Evolutionary conservation across 2,888 invertebrate species (phyloP), one percentile per base, ranked within the genome.

Genomic region (Pachymerium ferrugineum): DNA sequence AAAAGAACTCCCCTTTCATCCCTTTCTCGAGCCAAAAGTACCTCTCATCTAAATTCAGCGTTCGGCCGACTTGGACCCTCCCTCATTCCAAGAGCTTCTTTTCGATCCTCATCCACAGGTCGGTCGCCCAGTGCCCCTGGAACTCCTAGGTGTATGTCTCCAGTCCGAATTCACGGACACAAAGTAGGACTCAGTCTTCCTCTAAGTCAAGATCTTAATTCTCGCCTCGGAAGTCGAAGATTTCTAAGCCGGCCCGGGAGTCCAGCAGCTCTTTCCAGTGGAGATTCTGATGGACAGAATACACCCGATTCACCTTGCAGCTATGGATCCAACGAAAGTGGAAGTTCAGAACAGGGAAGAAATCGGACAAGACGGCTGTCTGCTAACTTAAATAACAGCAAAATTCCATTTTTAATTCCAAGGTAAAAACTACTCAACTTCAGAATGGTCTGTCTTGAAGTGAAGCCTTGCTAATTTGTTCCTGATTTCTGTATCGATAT

Each of bases 231-330:
- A 35, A 47, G 47, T 28, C 22, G 72, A n/a, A 73, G 30, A 33
- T 73, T 73, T 68, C 31, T 33, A 3, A 73, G 73, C 31, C 73
- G 68, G 12, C 73, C 73, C n/a, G 68, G 67, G 31, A 73, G 73
- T 68, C 73, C 73, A 5, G 68, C 68, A 14, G 29, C 73, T 35
- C 31, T 73, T 16, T 67, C 62, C 10, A 38, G 71, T 38, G 71
- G 38, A 38, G 73, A 73, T 68, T 31, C 29, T 42, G 73, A 73
- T n/a, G 73, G 68, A n/a, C 73, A 68, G 31, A 33, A 30, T 6
- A 73, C 73, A n/a, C 73, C 73, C 25, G 73, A 73, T 35, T 73
- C 73, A 14, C 73, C 73, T 30, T 16, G 35, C 28, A 73, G 73
- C 22, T 73, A 73, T 25, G 73, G 73, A 6, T 73, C 73, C 14